Conservation (phyloP, 2,113 vertebrate genomes). For the Micronycteris hirsuta region DNA sequence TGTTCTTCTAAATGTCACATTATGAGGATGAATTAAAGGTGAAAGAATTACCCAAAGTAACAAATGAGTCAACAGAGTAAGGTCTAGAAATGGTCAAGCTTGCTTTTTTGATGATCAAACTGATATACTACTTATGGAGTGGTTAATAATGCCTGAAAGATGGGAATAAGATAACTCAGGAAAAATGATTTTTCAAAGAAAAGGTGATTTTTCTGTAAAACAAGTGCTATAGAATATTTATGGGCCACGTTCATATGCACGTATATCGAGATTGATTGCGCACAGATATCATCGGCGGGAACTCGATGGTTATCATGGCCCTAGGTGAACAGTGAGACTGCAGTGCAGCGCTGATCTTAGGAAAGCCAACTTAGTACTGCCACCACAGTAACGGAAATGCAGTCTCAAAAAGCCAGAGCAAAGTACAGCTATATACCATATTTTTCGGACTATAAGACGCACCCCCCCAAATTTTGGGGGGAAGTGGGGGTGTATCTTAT, state of each 20-base stretch:
- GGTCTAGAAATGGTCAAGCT: background rate
- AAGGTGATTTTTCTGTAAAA: background rate
- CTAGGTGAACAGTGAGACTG: background rate
- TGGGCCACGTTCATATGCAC: background rate
- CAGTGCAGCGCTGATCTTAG: background rate
- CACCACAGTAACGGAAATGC: background rate
- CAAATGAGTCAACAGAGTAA: constrained; percentile 6
- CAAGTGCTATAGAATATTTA: constrained; percentile 1
- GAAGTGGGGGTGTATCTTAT: too few relatives aligned
- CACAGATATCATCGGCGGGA: background rate
- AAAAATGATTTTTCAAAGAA: background rate
- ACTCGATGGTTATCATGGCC: background rate
- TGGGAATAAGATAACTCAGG: background rate
- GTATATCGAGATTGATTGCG: background rate
- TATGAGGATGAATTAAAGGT: constrained; percentile 30
- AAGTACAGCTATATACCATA: background rate
- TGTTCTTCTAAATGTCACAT: constrained; percentile 36
- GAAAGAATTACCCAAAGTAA: background rate
- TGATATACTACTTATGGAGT: background rate
- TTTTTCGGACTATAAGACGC: too few relatives aligned
- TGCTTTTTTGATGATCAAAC: background rate
- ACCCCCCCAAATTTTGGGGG: too few relatives aligned
- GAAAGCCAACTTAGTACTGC: background rate
- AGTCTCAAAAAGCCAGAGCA: background rate
- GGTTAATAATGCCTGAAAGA: constrained; percentile 1